Evolutionary conservation across 2,113 vertebrate genomes (phyloP), one percentile per base, ranked within the genome.

Genomic region (Emberiza fucata): DNA sequence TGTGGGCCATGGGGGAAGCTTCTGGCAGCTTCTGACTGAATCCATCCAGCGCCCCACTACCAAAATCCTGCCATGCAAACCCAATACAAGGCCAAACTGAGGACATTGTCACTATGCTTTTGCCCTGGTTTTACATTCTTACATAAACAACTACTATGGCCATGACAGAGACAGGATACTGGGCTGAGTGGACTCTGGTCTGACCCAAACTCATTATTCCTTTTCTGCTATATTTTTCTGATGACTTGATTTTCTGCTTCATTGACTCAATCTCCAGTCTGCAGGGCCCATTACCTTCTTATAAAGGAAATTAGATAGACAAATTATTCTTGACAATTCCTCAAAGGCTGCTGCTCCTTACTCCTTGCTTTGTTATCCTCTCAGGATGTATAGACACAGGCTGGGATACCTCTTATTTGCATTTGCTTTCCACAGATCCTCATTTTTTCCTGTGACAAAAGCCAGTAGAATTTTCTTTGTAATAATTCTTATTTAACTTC

Each of bases 241-340:
- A 76, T 57, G 17, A 80, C 88, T 92, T 80, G 65, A 61, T 95
- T 97, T 93, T 92, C 70, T 72, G 66, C 85, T 95, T 93, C 75
- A 65, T 60, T 88, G 81, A 75, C 75, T 82, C 66, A 76, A 3
- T 88, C 84, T 90, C 68, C 65, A 85, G 31, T 79, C 35, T 93
- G 25, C 78, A 87, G 61, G 48, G 57, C 53, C 56, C 75, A 92
- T 95, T 97, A 65, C 14, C 1, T 91, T 85, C 61, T 60, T 88
- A 72, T 53, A 76, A 91, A 80, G 59, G n/a, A 92, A 91, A 85
- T 93, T 77, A 93, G 45, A 56, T 45, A 79, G 73, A 54, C 39
- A 84, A 89, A 91, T 81, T 84, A 86, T 59, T 89, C 60, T 40
- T 84, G 65, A 68, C 81, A 94, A n/a, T 87, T 81, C 73, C 40